A percentile compares a stretch with the other conserved stretches of the same genome.
Evolutionary conservation across 2,113 vertebrate species (phyloP).

Genomic region (Peromyscus californicus): DNA sequence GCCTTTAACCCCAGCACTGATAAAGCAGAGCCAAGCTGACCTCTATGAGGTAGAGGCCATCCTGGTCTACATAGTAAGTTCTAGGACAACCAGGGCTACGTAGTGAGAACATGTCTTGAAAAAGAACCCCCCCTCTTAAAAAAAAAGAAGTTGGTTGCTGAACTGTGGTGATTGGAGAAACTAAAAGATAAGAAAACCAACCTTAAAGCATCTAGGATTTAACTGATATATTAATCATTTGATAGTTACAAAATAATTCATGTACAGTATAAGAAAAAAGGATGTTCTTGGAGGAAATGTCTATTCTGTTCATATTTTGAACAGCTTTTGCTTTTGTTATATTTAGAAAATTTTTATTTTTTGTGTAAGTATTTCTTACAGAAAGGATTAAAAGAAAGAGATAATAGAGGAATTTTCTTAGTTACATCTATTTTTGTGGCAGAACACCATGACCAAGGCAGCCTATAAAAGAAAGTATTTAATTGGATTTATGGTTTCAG

Average conservation of each 20-base stretch:
- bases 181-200: neutral
- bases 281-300: neutral
- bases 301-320: neutral
- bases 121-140: neutral
- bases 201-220: neutral
- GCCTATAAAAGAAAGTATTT: neutral
- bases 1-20: neutral
- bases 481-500: neutral
- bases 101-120: neutral
- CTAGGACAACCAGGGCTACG: neutral
- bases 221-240: neutral
- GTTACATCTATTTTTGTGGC: neutral
- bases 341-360: slow-evolving; percentile 9
- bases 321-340: neutral
- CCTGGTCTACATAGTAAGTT: neutral
- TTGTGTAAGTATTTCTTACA: slow-evolving; percentile 52
- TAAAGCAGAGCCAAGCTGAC: neutral
- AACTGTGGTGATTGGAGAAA: neutral
- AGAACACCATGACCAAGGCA: neutral
- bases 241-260: neutral
- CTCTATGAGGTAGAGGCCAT: neutral
- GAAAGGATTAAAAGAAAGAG: neutral
- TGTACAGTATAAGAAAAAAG: neutral
- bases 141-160: neutral
- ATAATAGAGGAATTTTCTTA: neutral